A percentile compares a stretch with the other conserved stretches of the same genome.
These are phyloP conservation scores for Acleris literana DNA, from an alignment of 2,888 invertebrate species.

Conservation along the genomic window DNA sequence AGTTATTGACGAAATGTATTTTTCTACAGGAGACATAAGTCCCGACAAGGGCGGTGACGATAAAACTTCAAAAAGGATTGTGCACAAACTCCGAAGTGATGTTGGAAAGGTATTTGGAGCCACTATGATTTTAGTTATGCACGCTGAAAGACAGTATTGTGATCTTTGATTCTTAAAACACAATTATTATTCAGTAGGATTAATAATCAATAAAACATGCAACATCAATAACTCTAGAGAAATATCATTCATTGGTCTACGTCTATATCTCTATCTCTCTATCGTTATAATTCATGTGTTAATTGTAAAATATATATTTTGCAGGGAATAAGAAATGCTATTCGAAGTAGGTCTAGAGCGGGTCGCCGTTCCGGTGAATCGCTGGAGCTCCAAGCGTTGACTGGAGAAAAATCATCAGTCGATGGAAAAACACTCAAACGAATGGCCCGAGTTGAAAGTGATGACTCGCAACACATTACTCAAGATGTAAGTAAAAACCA, in stretches of 20 bases:
- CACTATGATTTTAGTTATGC: constrained; percentile 6
- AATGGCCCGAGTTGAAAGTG: constrained; percentile 90
- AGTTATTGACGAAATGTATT: constrained; percentile 8
- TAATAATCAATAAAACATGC: not conserved
- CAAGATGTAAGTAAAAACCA: constrained; percentile 55
- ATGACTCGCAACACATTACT: constrained; percentile 83
- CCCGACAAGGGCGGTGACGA: constrained; percentile 82
- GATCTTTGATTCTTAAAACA: not conserved
- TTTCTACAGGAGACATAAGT: constrained; percentile 66
- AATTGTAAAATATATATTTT: constrained; percentile 34
- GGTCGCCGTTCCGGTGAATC: constrained; percentile 85
- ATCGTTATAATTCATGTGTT: no score
- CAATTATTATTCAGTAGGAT: no score
- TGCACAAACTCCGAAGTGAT: constrained; percentile 92
- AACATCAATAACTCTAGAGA: constrained; percentile 7
- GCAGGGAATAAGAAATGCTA: constrained; percentile 84
- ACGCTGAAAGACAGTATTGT: constrained; percentile 5
- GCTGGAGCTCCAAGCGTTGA: constrained; percentile 81
- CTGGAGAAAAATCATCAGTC: constrained; percentile 66
- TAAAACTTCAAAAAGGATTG: constrained; percentile 89
- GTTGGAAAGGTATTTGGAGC: constrained; percentile 84
- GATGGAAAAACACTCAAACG: constrained; percentile 85
- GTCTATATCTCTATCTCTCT: no score
- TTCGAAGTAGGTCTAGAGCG: constrained; percentile 81
- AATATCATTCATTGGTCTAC: no score